A percentile compares a stretch with the other conserved stretches of the same genome.
Conservation (phyloP, 2,797 vertebrate species). For the Anolis apletophallus region DNA sequence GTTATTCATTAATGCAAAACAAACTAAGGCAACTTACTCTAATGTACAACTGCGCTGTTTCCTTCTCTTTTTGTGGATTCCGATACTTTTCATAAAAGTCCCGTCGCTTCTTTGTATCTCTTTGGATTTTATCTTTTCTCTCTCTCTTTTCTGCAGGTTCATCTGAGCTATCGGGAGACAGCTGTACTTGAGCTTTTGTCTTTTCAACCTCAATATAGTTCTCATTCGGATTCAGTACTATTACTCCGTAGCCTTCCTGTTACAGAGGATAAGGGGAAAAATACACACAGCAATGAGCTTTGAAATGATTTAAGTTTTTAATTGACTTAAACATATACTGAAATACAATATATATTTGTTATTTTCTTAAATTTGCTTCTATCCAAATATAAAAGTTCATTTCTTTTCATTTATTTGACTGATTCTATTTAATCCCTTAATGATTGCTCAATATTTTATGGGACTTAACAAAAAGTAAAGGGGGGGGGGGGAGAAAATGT, state of each 20-base stretch:
- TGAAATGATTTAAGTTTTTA: conserved; percentile 59
- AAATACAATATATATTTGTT: conserved; percentile 24
- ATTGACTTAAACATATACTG: conserved; percentile 43
- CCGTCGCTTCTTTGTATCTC: conserved; percentile 91
- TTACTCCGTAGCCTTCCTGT: conserved; percentile 95
- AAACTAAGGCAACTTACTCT: conserved; percentile 84
- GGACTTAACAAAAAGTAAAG: conserved; percentile 22
- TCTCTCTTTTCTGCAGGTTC: conserved; percentile 97
- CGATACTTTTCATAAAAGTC: conserved; percentile 98
- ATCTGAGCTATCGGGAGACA: conserved; percentile 85
- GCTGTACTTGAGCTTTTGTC: conserved; percentile 78
- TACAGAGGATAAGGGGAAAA: conserved; percentile 61
- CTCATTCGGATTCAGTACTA: conserved; percentile 98
- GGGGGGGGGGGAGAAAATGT: conserved; percentile 55
- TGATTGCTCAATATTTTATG: conserved; percentile 41
- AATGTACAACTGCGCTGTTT: conserved; percentile 90
- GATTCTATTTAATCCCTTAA: conserved; percentile 42
- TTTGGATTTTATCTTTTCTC: conserved; percentile 88
- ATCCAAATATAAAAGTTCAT: neutral
- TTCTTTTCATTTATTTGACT: conserved; percentile 42
- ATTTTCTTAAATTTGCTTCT: conserved; percentile 52
- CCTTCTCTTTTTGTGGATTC: conserved; percentile 95
- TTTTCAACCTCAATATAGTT: conserved; percentile 97
- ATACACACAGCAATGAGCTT: conserved; percentile 53
- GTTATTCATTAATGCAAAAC: conserved; percentile 36